A percentile compares a stretch with the other conserved stretches of the same genome.
phyloP scores from a whole-genome alignment of 2,113 vertebrate species.

The Passer montanus region DNA sequence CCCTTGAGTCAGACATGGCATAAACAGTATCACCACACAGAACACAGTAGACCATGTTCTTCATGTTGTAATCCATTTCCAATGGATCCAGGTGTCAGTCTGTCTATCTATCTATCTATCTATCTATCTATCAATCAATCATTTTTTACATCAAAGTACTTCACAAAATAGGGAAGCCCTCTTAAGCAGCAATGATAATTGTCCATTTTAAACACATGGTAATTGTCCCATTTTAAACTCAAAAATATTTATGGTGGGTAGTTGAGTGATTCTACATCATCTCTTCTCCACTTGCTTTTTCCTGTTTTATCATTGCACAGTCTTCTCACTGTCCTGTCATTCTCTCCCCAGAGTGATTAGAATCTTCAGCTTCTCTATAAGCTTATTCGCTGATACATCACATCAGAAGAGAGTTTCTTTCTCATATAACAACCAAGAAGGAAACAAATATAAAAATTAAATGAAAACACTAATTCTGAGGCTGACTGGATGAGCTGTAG shows the following conservation, averaged over 20 bases:
- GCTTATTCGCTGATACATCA: background rate
- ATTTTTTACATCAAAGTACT: background rate
- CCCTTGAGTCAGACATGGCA: background rate
- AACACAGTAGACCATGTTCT: background rate
- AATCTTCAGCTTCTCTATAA: background rate
- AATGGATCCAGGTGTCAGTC: background rate
- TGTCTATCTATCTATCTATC: background rate
- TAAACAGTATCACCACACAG: background rate
- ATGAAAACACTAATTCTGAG: background rate
- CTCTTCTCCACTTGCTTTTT: background rate
- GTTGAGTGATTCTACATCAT: background rate
- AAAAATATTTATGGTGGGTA: background rate
- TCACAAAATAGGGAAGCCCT: background rate
- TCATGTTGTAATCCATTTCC: background rate
- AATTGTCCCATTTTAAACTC: background rate
- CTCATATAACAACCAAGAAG: background rate
- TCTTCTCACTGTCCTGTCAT: background rate
- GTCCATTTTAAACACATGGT: background rate
- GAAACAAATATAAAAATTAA: background rate
- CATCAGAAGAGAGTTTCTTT: background rate
- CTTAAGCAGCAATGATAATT: background rate
- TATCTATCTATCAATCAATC: background rate
- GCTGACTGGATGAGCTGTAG: background rate
- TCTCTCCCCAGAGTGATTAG: background rate
- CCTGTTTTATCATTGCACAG: background rate